Percentiles rank a stretch among this genome's conserved stretches.
Conservation (phyloP, 1,140 invertebrate species). For the Drosophila mauritiana region DNA sequence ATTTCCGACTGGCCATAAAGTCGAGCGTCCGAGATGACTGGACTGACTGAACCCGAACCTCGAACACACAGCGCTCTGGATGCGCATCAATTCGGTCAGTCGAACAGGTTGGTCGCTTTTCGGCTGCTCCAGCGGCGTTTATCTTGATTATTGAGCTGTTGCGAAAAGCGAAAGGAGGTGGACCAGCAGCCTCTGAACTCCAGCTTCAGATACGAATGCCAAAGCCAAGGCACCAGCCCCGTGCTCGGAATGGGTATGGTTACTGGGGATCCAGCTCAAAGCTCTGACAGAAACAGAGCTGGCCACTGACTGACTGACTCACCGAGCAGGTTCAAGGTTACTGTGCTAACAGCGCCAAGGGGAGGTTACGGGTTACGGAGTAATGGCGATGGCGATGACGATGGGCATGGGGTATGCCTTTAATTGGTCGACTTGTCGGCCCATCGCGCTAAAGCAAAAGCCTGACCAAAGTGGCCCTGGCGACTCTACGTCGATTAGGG, state of each 20-base stretch:
- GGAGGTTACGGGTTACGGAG: conserved; percentile 14
- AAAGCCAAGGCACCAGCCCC: background rate
- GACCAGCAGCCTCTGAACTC: conserved; percentile 52
- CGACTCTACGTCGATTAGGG: conserved; percentile 56
- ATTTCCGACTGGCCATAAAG: conserved; percentile 62
- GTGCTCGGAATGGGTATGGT: background rate
- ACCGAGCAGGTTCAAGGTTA: conserved; percentile 82
- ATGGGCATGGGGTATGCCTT: conserved; percentile 56
- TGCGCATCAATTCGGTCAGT: conserved; percentile 75
- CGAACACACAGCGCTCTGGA: conserved; percentile 6
- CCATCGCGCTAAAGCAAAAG: conserved; percentile 35
- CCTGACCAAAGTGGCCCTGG: conserved; percentile 28
- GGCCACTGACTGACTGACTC: conserved; percentile 69
- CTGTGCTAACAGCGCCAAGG: conserved; percentile 70
- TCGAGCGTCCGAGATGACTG: background rate
- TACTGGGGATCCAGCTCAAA: conserved; percentile 15
- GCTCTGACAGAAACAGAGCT: conserved; percentile 41
- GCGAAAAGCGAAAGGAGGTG: conserved; percentile 51
- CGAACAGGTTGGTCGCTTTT: conserved; percentile 72
- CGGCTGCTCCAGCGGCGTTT: conserved; percentile 55
- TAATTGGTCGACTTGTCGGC: conserved; percentile 80
- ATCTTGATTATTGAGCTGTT: conserved; percentile 76
- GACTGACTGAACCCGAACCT: background rate
- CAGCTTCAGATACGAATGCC: conserved; percentile 27
- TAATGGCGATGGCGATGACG: background rate